These are phyloP conservation scores for Drosophila melanica DNA, from an alignment of 1,140 invertebrate species.

Conservation along the genomic window DNA sequence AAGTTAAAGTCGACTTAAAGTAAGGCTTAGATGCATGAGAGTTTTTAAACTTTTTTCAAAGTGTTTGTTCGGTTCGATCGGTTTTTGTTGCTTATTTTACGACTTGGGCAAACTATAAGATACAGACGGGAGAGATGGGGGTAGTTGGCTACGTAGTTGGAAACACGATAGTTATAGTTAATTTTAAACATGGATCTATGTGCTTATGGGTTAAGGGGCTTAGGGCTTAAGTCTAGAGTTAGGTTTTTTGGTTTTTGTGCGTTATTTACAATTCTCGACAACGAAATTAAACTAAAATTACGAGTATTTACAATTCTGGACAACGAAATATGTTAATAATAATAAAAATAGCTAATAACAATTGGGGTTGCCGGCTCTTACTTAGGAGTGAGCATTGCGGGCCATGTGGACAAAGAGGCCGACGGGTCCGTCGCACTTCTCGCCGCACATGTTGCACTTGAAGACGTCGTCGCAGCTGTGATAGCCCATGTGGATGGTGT, in stretches of 20 bases:
- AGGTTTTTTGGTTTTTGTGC: constrained; percentile 40
- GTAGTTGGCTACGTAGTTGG: constrained; percentile 21
- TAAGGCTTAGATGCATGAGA: constrained; percentile 10
- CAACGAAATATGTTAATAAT: constrained; percentile 72
- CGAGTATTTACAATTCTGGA: constrained; percentile 78
- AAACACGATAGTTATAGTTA: constrained; percentile 26
- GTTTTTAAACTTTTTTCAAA: constrained; percentile 78
- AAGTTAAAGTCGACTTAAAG: constrained; percentile 30
- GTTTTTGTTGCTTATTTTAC: background rate
- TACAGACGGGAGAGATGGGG: constrained; percentile 3
- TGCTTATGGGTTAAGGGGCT: constrained; percentile 18
- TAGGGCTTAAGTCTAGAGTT: constrained; percentile 62
- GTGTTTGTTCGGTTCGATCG: constrained; percentile 54
- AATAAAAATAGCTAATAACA: constrained; percentile 56
- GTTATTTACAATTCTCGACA: constrained; percentile 80
- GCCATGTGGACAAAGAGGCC: constrained; percentile 97
- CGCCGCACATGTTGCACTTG: constrained; percentile 97
- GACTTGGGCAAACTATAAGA: constrained; percentile 26
- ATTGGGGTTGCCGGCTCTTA: constrained; percentile 16
- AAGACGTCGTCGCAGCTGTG: constrained; percentile 96
- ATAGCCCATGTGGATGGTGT: constrained; percentile 98
- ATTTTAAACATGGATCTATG: constrained; percentile 19
- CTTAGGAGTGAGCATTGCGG: constrained; percentile 90
- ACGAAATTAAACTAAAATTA: constrained; percentile 69
- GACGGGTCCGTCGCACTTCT: constrained; percentile 91